Evolutionary conservation across 2,113 vertebrate species (phyloP).

Genomic region (Calidris pugnax): DNA sequence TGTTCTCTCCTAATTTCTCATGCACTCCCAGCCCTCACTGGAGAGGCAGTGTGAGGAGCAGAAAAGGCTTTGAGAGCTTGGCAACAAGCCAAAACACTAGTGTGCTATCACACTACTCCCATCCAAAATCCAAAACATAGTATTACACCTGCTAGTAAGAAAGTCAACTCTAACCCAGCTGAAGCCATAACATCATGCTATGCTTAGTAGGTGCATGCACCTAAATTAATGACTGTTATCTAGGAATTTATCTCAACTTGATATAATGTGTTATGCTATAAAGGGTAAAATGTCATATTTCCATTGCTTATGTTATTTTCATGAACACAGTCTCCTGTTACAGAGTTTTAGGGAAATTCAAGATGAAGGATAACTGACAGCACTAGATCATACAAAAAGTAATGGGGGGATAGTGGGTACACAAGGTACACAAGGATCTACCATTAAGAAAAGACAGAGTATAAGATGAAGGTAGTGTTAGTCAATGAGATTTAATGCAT

Average conservation of each 20-base stretch:
- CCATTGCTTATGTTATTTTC: background rate
- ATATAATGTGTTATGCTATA: no score
- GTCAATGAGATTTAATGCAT: background rate
- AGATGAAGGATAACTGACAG: background rate
- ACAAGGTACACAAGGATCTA: background rate
- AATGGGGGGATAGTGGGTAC: fast-evolving
- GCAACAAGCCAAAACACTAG: background rate
- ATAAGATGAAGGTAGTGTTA: background rate
- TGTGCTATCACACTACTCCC: background rate
- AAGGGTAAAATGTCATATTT: background rate
- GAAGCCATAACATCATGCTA: background rate
- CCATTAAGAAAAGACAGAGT: background rate
- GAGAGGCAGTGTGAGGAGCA: background rate
- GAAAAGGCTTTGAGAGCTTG: background rate
- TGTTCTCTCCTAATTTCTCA: background rate
- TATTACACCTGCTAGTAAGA: background rate
- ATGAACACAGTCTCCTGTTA: background rate
- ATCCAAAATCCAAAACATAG: background rate
- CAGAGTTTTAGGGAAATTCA: background rate
- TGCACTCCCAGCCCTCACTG: background rate
- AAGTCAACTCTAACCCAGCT: background rate
- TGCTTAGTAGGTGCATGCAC: background rate
- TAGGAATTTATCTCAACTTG: background rate
- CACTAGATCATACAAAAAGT: background rate
- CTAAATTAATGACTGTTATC: background rate